Percentiles rank a stretch among this genome's conserved stretches.
Evolutionary conservation across 2,797 vertebrate species (phyloP).

Genomic region (Anolis apletophallus): DNA sequence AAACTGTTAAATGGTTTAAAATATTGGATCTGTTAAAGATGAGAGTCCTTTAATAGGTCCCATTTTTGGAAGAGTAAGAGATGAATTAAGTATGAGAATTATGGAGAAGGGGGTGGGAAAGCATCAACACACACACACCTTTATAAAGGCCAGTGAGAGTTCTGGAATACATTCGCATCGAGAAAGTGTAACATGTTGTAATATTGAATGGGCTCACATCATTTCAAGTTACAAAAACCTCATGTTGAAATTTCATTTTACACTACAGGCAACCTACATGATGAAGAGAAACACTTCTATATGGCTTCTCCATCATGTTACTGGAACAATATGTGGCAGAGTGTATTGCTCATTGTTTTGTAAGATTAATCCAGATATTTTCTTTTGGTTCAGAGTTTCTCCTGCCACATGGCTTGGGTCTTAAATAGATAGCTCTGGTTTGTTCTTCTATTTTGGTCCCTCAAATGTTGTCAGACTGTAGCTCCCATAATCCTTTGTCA

Average conservation of each 20-base stretch:
- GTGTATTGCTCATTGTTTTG: background rate
- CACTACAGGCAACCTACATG: background rate
- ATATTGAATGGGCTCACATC: background rate
- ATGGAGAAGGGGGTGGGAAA: no score
- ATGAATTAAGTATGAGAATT: background rate
- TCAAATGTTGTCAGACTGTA: background rate
- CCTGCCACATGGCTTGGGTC: background rate
- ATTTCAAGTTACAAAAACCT: background rate
- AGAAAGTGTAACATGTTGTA: background rate
- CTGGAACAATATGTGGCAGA: background rate
- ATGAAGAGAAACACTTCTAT: background rate
- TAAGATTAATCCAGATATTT: background rate
- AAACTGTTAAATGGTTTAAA: background rate
- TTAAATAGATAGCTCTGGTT: background rate
- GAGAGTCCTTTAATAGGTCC: background rate
- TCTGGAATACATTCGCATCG: background rate
- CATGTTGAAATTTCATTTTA: background rate
- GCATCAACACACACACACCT: background rate
- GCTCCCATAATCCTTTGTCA: background rate
- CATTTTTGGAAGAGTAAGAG: rapidly evolving
- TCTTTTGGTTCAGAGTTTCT: rapidly evolving
- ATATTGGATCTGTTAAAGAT: conserved; percentile 1
- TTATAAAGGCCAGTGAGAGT: background rate
- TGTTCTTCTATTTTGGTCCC: background rate
- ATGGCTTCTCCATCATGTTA: background rate